Evolutionary conservation across 2,888 invertebrate genomes (phyloP).

Genomic region (Hedya salicella): DNA sequence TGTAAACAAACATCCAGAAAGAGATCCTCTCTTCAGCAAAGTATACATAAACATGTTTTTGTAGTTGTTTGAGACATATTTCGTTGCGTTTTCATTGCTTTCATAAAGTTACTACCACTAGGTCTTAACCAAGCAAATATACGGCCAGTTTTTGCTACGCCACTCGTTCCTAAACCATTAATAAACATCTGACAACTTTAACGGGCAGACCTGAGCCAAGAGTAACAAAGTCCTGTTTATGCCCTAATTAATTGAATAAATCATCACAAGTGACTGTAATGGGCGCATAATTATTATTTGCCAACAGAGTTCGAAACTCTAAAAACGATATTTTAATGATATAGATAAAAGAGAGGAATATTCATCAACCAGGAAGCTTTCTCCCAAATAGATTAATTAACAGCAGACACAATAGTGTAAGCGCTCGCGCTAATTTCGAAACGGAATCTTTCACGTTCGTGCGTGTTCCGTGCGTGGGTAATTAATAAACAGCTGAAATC

Average conservation of each 20-base stretch:
- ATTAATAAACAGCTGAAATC: constrained; percentile 74
- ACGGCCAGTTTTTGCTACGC: neutral
- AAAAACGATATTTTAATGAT: neutral
- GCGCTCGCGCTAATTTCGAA: constrained; percentile 52
- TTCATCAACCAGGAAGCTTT: constrained; percentile 27
- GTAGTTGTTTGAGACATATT: constrained; percentile 22
- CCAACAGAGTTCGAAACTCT: neutral
- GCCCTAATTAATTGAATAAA: constrained; percentile 6
- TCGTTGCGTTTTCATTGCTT: neutral
- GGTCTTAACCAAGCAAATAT: neutral
- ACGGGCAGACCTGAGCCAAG: constrained; percentile 17
- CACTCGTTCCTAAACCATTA: neutral
- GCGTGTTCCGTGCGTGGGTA: constrained; percentile 57
- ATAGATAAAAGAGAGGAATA: constrained; percentile 2
- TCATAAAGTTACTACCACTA: neutral
- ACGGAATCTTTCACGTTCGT: constrained; percentile 44
- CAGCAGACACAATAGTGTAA: constrained; percentile 36
- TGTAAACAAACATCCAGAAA: constrained; percentile 42
- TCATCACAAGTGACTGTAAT: constrained; percentile 15
- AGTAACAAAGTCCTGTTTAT: constrained; percentile 12
- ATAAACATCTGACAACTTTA: constrained; percentile 13
- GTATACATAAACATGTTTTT: constrained; percentile 1
- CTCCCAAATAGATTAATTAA: constrained; percentile 30
- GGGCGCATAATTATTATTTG: constrained; percentile 11
- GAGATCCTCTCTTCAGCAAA: constrained; percentile 12